A percentile compares a stretch with the other conserved stretches of the same genome.
phyloP scores from a whole-genome alignment of 2,888 invertebrate genomes.

The Drosophila yooni region DNA sequence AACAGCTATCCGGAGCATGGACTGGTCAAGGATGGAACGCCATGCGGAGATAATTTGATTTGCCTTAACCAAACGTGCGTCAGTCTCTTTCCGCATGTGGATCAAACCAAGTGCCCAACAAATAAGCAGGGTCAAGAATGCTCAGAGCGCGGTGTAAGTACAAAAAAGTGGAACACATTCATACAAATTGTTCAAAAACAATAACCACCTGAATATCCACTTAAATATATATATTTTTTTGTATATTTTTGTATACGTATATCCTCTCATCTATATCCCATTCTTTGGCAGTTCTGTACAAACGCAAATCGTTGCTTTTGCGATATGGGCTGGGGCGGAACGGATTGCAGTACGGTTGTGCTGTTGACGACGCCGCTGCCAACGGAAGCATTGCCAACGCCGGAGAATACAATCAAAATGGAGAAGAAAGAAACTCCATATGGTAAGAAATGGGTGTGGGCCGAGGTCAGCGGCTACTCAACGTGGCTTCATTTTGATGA shows the following conservation, averaged over 20 bases:
- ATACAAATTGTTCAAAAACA: neutral
- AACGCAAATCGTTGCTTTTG: conserved; percentile 97
- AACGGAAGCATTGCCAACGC: conserved; percentile 87
- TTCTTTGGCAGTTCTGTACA: conserved; percentile 91
- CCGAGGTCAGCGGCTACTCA: conserved; percentile 1
- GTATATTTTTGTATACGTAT: conserved; percentile 1
- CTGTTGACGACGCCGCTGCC: conserved; percentile 88
- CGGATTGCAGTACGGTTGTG: conserved; percentile 93
- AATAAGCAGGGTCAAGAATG: conserved; percentile 95
- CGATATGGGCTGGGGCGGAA: conserved; percentile 93
- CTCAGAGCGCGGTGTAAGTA: conserved; percentile 97
- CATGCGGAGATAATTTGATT: conserved; percentile 96
- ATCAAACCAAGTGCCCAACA: conserved; percentile 94
- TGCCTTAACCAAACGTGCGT: conserved; percentile 98
- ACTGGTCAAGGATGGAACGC: conserved; percentile 96
- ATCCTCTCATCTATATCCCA: conserved; percentile 35
- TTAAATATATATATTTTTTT: conserved; percentile 14
- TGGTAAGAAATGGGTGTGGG: conserved; percentile 88
- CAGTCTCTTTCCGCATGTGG: conserved; percentile 93
- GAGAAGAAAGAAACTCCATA: conserved; percentile 96
- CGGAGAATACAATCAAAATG: conserved; percentile 88
- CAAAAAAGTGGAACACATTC: conserved; percentile 31
- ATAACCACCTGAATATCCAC: conserved; percentile 15
- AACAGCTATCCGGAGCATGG: conserved; percentile 91
- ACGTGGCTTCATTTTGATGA: conserved; percentile 15